Evolutionary conservation across 2,888 invertebrate genomes (phyloP).

Genomic region (Tachina lurida): DNA sequence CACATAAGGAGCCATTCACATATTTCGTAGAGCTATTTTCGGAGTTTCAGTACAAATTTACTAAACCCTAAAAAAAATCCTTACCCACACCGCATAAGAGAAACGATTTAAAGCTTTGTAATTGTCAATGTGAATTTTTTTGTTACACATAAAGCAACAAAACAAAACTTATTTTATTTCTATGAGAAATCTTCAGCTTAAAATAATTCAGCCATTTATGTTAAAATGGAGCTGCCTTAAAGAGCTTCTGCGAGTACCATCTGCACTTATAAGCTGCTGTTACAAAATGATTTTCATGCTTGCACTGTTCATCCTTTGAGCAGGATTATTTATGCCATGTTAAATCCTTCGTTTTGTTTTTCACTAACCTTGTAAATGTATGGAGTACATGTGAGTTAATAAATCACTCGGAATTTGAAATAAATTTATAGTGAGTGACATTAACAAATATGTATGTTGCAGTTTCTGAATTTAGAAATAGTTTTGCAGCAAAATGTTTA

Average conservation of each 20-base stretch:
- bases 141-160: too few species aligned
- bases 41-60: too few species aligned
- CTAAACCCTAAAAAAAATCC: too few species aligned
- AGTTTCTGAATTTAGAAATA: not conserved
- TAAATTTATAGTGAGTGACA: slow-evolving; percentile 61
- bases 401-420: slow-evolving; percentile 40
- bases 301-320: not conserved
- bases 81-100: too few species aligned
- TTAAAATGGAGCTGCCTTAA: too few species aligned
- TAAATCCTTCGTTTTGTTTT: not conserved
- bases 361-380: not conserved
- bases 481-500: not conserved
- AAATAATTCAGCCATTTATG: too few species aligned
- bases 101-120: too few species aligned
- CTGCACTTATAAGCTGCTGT: not conserved
- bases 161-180: too few species aligned
- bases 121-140: too few species aligned
- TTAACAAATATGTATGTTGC: slow-evolving; percentile 46
- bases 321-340: slow-evolving; percentile 12
- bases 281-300: not conserved
- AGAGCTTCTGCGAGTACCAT: not conserved
- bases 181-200: too few species aligned
- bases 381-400: slow-evolving; percentile 1
- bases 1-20: too few species aligned
- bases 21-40: too few species aligned